These are phyloP conservation scores for Calyptomena viridis DNA, from an alignment of 2,113 vertebrate genomes.

Conservation along the genomic window DNA sequence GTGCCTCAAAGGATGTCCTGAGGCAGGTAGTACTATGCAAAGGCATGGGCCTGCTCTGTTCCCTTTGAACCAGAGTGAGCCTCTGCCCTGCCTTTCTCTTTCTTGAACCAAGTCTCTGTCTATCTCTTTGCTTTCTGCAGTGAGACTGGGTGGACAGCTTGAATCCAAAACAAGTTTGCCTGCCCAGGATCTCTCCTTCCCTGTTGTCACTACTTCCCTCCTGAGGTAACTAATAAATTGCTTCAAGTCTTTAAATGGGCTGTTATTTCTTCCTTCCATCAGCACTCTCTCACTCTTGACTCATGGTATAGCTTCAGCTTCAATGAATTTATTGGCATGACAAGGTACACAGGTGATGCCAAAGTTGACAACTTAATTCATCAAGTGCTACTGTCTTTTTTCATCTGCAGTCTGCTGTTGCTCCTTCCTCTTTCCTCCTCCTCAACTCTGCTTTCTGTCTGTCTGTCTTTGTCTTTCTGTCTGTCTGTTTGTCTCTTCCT, in stretches of 20 bases:
- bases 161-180: neutral
- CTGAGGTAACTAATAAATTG: slow-evolving; percentile 28
- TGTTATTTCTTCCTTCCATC: slow-evolving; percentile 46
- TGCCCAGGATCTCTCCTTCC: neutral
- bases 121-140: neutral
- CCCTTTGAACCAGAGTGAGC: fast-evolving
- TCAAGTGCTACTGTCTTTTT: slow-evolving; percentile 1
- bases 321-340: slow-evolving; percentile 48
- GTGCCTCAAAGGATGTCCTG: neutral
- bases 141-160: fast-evolving
- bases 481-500: neutral
- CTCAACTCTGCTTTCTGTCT: neutral
- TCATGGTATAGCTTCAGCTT: neutral
- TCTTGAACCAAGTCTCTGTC: neutral
- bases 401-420: neutral
- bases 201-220: neutral
- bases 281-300: slow-evolving; percentile 17
- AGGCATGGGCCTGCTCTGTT: neutral
- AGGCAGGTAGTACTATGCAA: neutral
- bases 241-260: slow-evolving; percentile 35
- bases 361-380: slow-evolving; percentile 57
- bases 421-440: neutral
- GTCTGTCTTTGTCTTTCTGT: neutral
- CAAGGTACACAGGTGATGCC: slow-evolving; percentile 48
- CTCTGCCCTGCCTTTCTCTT: neutral